Percentiles rank a stretch among this genome's conserved stretches.
These are phyloP conservation scores for Eulemur albifrons DNA, from an alignment of 2,797 vertebrate species.

Conservation along the genomic window DNA sequence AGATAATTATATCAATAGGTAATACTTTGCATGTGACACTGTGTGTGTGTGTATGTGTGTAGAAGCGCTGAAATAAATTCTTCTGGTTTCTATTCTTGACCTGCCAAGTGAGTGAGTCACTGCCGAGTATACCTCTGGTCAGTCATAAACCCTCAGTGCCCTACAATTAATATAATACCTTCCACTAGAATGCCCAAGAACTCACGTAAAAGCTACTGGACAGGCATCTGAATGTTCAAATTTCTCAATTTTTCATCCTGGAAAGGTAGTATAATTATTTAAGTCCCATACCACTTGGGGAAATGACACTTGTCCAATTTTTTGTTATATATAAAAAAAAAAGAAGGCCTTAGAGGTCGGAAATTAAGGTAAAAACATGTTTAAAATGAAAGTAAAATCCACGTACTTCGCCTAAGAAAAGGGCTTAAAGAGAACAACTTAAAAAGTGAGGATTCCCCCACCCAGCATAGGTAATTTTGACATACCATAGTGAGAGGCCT, in stretches of 20 bases:
- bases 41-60: neutral
- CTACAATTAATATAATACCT: neutral
- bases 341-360: neutral
- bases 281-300: neutral
- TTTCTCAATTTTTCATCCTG: neutral
- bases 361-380: neutral
- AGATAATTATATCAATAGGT: slow-evolving; percentile 3
- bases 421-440: neutral
- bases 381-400: neutral
- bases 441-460: neutral
- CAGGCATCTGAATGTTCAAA: neutral
- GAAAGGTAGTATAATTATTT: neutral
- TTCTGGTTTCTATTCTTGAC: slow-evolving; percentile 65
- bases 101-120: slow-evolving; percentile 56
- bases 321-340: neutral
- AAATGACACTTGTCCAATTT: neutral
- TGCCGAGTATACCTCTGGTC: neutral
- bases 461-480: neutral
- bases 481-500: neutral
- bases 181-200: neutral
- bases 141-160: neutral
- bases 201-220: neutral
- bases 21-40: neutral
- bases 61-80: neutral
- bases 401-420: neutral